A percentile compares a stretch with the other conserved stretches of the same genome.
Conservation (phyloP, 2,797 vertebrate species). For the Cyprinodon diabolis region DNA sequence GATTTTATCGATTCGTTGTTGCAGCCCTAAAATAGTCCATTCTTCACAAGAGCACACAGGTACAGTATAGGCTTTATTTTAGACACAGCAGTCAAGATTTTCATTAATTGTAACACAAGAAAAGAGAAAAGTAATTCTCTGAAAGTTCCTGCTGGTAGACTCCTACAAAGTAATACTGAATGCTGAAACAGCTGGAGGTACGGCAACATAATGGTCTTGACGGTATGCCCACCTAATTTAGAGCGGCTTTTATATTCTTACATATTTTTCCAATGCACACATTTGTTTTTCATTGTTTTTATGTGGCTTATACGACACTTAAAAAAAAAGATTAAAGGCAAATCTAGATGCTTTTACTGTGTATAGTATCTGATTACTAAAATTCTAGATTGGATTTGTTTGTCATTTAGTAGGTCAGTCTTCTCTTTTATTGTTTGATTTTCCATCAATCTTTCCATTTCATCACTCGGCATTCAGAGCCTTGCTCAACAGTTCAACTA, state of each 20-base stretch:
- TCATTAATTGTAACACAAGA: neutral
- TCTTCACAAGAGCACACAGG: neutral
- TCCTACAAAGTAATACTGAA: neutral
- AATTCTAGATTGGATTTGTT: neutral
- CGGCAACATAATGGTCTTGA: neutral
- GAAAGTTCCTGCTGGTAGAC: neutral
- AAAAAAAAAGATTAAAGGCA: neutral
- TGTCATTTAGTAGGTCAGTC: neutral
- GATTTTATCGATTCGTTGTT: too few species aligned
- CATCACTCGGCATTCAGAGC: conserved; percentile 2
- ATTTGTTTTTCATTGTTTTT: too few species aligned
- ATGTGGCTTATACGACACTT: neutral
- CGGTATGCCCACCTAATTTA: neutral
- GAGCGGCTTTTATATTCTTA: neutral
- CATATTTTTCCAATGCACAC: too few species aligned
- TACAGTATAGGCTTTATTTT: neutral
- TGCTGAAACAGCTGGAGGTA: neutral
- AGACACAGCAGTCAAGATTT: neutral
- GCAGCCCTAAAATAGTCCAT: neutral
- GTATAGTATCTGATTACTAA: neutral
- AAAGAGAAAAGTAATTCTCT: neutral
- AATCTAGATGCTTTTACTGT: neutral
- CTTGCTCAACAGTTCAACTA: conserved; percentile 13
- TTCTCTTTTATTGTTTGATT: neutral
- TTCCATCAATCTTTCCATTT: conserved; percentile 11